Evolutionary conservation across 2,113 vertebrate genomes (phyloP).

Genomic region (Odocoileus virginianus): DNA sequence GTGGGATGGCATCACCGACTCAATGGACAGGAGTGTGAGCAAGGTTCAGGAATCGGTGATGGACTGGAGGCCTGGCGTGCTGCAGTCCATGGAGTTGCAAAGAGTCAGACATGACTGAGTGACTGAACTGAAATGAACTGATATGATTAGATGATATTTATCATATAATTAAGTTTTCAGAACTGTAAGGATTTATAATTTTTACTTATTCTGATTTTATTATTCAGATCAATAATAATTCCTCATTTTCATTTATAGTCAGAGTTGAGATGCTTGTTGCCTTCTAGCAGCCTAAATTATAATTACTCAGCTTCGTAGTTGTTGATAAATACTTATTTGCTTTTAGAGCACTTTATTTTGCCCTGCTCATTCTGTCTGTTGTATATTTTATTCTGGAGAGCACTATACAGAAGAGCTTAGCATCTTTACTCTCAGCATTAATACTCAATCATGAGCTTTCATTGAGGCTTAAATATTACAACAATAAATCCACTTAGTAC

Average conservation of each 20-base stretch:
- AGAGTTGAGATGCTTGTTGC: not conserved
- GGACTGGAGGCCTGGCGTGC: not conserved
- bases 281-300: not conserved
- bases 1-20: not conserved
- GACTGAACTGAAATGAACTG: not conserved
- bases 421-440: not conserved
- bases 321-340: not conserved
- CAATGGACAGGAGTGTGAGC: not conserved
- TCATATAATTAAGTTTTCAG: not conserved
- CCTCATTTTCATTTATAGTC: not conserved
- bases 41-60: not conserved
- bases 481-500: conserved; percentile 1
- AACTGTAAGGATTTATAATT: not conserved
- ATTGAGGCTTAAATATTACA: not conserved
- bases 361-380: not conserved
- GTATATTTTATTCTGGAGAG: conserved; percentile 17
- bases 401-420: not conserved
- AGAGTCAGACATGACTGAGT: not conserved
- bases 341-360: not conserved
- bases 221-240: not conserved
- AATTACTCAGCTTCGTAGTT: not conserved
- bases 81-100: not conserved
- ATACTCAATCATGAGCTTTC: conserved; percentile 5
- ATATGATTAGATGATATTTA: not conserved
- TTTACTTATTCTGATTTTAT: not conserved